Evolutionary conservation across 2,797 vertebrate genomes (phyloP).

Genomic region (Toxotes lorentzi): DNA sequence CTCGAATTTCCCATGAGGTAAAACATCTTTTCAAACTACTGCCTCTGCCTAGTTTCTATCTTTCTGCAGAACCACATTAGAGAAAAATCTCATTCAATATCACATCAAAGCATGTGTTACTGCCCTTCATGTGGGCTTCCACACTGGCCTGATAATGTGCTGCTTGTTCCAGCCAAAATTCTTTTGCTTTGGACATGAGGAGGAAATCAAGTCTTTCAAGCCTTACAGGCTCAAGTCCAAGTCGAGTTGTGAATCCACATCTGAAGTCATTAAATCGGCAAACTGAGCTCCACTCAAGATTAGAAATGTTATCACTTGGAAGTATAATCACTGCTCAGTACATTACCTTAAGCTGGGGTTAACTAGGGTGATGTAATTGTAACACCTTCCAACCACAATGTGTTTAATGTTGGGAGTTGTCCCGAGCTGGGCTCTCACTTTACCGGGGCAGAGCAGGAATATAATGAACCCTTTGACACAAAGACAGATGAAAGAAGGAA

Average conservation of each 20-base stretch:
- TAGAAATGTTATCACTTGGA: background rate
- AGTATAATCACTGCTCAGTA: background rate
- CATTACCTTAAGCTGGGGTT: constrained; percentile 78
- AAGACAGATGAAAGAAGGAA: constrained; percentile 25
- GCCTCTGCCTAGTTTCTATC: background rate
- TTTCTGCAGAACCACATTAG: background rate
- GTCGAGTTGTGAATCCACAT: background rate
- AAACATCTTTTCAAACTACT: background rate
- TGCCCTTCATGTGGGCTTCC: background rate
- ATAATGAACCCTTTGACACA: constrained; percentile 71
- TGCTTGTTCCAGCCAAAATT: no score
- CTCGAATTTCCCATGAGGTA: background rate
- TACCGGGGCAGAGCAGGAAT: constrained; percentile 52
- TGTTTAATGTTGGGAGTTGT: constrained; percentile 88
- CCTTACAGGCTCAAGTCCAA: background rate
- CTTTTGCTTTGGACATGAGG: background rate
- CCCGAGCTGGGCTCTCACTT: constrained; percentile 69
- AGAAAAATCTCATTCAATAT: constrained; percentile 5
- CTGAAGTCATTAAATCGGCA: background rate
- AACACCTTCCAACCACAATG: constrained; percentile 90
- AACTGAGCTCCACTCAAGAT: background rate
- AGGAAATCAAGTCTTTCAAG: background rate
- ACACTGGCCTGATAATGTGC: background rate
- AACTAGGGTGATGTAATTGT: constrained; percentile 81
- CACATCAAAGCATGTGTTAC: constrained; percentile 1